Evolutionary conservation across 92 coral and sea anemone genomes (phyloP), one percentile per base, ranked within the genome.

Genomic region (Virgularia gustaviana): DNA sequence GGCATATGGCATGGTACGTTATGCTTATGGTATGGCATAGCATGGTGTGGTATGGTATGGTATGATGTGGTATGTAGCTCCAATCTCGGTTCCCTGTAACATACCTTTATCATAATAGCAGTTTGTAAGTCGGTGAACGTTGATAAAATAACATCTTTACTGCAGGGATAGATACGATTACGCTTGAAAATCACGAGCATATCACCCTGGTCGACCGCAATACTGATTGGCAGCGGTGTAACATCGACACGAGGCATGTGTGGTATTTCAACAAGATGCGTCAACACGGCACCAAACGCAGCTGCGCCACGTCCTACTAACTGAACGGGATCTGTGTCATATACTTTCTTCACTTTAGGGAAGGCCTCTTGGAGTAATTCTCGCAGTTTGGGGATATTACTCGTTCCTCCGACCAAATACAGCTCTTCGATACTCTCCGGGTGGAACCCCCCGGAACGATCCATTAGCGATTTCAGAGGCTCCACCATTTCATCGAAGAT

Each of bases 141-240:
- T 6, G 74, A 45, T 20, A 67, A 19, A 8, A 13, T 5, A 9
- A 41, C 41, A n/a, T 49, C 32, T 20, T 29, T n/a, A 35, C 15
- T 47, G 74, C 59, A 47, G 25, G 74, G 74, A 45, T 67, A 67
- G 11, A 67, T 15, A 43, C 24, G 38, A 67, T 67, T 67, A 6
- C 74, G 74, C 34, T 29, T 30, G 22, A 67, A 67, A 0, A 67
- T 49, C 59, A 47, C 74, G 43, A 28, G 42, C 74, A 67, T 67
- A 20, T 47, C 60, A 49, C 49, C 74, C 74, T 45, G 45, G 37
- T 67, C 74, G 60, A 67, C 74, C 3, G 74, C 74, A n/a, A 67
- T 67, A 18, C 60, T 67, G 9, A 67, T 67, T 24, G 74, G 60
- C 74, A 67, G 74, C 44, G 74, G 74, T 2, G 35, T 53, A 13